Conservation (phyloP, 2,888 invertebrate species). For the Nebria salina region DNA sequence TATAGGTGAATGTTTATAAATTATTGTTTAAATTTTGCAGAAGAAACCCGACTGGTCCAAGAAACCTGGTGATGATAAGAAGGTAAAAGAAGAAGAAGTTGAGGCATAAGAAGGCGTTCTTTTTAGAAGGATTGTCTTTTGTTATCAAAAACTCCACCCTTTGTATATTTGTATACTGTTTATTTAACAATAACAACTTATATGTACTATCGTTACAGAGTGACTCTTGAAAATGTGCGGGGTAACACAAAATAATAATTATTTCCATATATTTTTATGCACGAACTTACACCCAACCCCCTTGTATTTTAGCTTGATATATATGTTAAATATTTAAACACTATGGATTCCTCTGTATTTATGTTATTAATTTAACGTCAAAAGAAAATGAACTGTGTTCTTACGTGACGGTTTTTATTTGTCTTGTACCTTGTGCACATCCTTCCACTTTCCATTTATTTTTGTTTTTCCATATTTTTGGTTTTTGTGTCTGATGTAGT, state of each 20-base stretch:
- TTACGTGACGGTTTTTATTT: constrained; percentile 2
- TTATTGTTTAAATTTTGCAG: constrained; percentile 68
- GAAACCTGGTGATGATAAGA: constrained; percentile 86
- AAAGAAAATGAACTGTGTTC: constrained; percentile 18
- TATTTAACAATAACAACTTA: constrained; percentile 17
- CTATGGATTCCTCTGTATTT: constrained; percentile 11
- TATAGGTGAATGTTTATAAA: constrained; percentile 26
- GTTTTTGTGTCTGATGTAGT: not conserved
- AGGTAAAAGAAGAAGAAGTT: constrained; percentile 88
- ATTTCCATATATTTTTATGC: constrained; percentile 41
- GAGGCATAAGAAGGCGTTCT: constrained; percentile 74
- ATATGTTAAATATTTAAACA: constrained; percentile 13
- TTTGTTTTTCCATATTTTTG: not conserved
- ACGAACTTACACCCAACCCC: constrained; percentile 8
- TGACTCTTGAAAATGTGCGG: constrained; percentile 22
- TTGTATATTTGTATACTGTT: constrained; percentile 46
- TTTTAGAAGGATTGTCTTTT: constrained; percentile 16
- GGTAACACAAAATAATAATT: constrained; percentile 31
- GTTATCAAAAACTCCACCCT: constrained; percentile 15
- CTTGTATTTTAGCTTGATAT: constrained; percentile 7
- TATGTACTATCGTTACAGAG: constrained; percentile 8
- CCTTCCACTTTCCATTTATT: not conserved
- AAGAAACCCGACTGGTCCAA: constrained; percentile 97
- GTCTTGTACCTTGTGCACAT: not conserved
- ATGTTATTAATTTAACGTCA: constrained; percentile 17